phyloP scores from a whole-genome alignment of 1,140 invertebrate species.

The Dysdera silvatica region DNA sequence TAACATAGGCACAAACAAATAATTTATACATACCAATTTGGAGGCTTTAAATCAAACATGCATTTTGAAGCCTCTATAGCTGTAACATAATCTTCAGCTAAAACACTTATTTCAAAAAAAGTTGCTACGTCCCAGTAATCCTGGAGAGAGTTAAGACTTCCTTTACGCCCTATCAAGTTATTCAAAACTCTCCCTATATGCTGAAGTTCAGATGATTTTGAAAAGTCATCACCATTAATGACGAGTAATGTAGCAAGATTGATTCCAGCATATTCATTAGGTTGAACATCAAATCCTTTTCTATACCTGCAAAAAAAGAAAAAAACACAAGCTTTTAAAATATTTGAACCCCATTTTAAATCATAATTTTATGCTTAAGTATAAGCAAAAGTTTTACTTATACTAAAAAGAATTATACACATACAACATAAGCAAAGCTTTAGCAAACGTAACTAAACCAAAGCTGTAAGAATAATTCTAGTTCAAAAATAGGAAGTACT shows the following conservation, averaged over 20 bases:
- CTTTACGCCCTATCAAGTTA: conserved; percentile 96
- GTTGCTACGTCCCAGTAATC: conserved; percentile 99
- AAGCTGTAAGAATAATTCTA: no score
- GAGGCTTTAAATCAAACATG: conserved; percentile 98
- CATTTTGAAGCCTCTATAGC: conserved; percentile 95
- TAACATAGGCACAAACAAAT: neutral
- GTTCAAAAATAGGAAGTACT: no score
- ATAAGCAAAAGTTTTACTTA: no score
- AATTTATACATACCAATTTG: conserved; percentile 67
- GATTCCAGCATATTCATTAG: conserved; percentile 98
- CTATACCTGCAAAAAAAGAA: conserved; percentile 57
- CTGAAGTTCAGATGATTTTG: conserved; percentile 79
- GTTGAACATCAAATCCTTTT: conserved; percentile 94
- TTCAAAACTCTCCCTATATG: conserved; percentile 89
- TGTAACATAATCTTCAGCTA: conserved; percentile 94
- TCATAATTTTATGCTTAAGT: no score
- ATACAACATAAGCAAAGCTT: no score
- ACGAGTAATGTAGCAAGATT: conserved; percentile 96
- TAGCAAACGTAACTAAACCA: no score
- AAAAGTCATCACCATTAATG: conserved; percentile 94
- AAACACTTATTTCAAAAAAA: conserved; percentile 97
- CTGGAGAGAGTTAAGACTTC: conserved; percentile 78
- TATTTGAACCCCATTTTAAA: no score
- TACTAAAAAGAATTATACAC: no score
- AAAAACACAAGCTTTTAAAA: neutral